phyloP scores from a whole-genome alignment of 2,797 vertebrate genomes.

The Poeciliopsis presidionis region DNA sequence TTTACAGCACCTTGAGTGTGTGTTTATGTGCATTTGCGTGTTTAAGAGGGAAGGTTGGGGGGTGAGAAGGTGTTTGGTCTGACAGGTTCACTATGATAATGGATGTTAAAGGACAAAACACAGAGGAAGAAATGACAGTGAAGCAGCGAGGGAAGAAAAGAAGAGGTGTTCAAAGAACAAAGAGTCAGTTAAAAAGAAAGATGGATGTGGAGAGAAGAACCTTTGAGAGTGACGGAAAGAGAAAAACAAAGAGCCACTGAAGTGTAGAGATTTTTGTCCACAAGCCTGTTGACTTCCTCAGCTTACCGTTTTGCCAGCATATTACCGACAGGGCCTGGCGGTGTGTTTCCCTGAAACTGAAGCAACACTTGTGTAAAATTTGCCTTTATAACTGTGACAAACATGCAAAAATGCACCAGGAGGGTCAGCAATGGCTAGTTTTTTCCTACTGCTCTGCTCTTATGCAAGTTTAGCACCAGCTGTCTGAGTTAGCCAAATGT shows the following conservation, averaged over 20 bases:
- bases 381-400: slow-evolving; percentile 57
- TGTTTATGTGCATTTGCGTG: slow-evolving; percentile 1
- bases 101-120: slow-evolving; percentile 13
- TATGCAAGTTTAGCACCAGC: slow-evolving; percentile 81
- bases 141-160: not conserved
- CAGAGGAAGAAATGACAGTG: not conserved
- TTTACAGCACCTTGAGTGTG: slow-evolving; percentile 2
- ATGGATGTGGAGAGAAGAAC: slow-evolving; percentile 9
- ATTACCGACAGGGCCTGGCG: slow-evolving; percentile 59
- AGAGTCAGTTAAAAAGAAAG: slow-evolving; percentile 10
- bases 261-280: slow-evolving; percentile 52
- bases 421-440: slow-evolving; percentile 70
- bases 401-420: slow-evolving; percentile 42
- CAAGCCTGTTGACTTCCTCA: slow-evolving; percentile 56
- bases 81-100: slow-evolving; percentile 20
- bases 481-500: slow-evolving; percentile 78
- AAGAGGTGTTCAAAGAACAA: slow-evolving; percentile 23
- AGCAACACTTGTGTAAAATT: slow-evolving; percentile 55
- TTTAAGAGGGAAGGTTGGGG: not conserved
- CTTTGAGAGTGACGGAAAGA: slow-evolving; percentile 26
- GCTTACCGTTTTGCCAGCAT: slow-evolving; percentile 57
- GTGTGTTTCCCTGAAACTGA: slow-evolving; percentile 37
- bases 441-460: slow-evolving; percentile 73
- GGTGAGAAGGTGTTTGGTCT: slow-evolving; percentile 4
- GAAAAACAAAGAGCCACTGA: slow-evolving; percentile 25